Percentiles rank a stretch among this genome's conserved stretches.
phyloP scores from a whole-genome alignment of 1,140 invertebrate species.

The Polyergus mexicanus region DNA sequence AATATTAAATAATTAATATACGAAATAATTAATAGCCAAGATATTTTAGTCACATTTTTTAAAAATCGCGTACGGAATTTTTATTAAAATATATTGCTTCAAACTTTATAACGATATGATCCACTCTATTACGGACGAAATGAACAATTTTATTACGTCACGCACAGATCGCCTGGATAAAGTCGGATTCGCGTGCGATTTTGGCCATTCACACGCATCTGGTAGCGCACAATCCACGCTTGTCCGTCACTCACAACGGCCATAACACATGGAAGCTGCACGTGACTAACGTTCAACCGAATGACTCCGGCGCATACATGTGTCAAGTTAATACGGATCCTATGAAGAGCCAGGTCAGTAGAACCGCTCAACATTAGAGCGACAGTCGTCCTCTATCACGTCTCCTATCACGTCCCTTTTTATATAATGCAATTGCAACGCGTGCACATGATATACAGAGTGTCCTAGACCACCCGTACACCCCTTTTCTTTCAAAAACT shows the following conservation, averaged over 20 bases:
- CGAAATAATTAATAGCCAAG: neutral
- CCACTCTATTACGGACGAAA: slow-evolving; percentile 20
- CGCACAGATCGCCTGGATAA: slow-evolving; percentile 82
- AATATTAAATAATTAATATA: neutral
- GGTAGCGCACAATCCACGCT: slow-evolving; percentile 94
- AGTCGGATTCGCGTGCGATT: slow-evolving; percentile 95
- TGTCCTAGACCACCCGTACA: too few species aligned
- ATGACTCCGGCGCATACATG: slow-evolving; percentile 95
- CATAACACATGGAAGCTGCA: slow-evolving; percentile 96
- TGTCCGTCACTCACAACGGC: slow-evolving; percentile 95
- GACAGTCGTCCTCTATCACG: neutral
- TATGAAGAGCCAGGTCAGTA: slow-evolving; percentile 94
- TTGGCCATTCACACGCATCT: slow-evolving; percentile 96
- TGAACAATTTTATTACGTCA: slow-evolving; percentile 61
- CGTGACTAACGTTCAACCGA: slow-evolving; percentile 94
- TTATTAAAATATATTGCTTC: neutral
- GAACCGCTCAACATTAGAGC: slow-evolving; percentile 52
- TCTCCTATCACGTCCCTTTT: slow-evolving; percentile 14
- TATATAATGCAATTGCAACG: slow-evolving; percentile 33
- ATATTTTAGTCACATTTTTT: neutral
- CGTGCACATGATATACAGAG: neutral
- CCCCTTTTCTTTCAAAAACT: too few species aligned
- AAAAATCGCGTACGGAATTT: neutral
- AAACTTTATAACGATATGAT: neutral
- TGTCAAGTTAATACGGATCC: slow-evolving; percentile 96